phyloP scores from a whole-genome alignment of 2,888 invertebrate genomes.

The Erebia ligea region DNA sequence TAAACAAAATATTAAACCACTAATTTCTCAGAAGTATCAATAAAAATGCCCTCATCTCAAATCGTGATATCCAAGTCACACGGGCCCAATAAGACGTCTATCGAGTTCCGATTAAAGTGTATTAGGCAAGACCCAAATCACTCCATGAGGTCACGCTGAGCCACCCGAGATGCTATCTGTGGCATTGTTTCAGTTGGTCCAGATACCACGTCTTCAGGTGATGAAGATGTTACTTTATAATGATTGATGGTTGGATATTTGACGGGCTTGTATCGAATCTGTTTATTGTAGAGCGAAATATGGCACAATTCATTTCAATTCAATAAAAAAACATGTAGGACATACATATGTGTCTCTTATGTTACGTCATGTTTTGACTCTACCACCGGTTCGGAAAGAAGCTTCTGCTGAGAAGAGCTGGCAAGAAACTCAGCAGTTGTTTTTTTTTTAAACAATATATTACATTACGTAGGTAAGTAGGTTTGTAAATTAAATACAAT shows the following conservation, averaged over 20 bases:
- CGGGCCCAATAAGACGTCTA: conserved; percentile 36
- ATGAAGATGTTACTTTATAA: conserved; percentile 34
- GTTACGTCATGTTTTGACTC: too few species aligned
- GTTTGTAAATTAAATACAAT: too few species aligned
- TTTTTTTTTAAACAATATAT: too few species aligned
- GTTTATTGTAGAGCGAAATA: background rate
- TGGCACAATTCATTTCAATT: background rate
- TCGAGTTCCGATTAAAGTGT: conserved; percentile 32
- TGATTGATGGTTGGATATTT: conserved; percentile 29
- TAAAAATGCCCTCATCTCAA: conserved; percentile 12
- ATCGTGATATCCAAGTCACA: conserved; percentile 26
- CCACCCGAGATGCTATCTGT: conserved; percentile 36
- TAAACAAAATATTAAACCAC: background rate
- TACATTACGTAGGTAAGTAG: too few species aligned
- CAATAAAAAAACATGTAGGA: too few species aligned
- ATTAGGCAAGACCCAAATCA: conserved; percentile 40
- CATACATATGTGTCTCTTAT: too few species aligned
- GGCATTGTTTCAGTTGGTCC: conserved; percentile 23
- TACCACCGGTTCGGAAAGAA: too few species aligned
- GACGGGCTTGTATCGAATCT: conserved; percentile 7
- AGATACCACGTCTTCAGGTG: conserved; percentile 19
- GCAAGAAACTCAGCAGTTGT: too few species aligned
- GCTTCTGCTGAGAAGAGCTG: too few species aligned
- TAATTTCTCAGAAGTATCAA: conserved; percentile 15
- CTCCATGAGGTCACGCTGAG: conserved; percentile 54